Base-by-base conservation (phyloP, 2,113 vertebrate genomes). In the Pyxicephalus adspersus region DNA sequence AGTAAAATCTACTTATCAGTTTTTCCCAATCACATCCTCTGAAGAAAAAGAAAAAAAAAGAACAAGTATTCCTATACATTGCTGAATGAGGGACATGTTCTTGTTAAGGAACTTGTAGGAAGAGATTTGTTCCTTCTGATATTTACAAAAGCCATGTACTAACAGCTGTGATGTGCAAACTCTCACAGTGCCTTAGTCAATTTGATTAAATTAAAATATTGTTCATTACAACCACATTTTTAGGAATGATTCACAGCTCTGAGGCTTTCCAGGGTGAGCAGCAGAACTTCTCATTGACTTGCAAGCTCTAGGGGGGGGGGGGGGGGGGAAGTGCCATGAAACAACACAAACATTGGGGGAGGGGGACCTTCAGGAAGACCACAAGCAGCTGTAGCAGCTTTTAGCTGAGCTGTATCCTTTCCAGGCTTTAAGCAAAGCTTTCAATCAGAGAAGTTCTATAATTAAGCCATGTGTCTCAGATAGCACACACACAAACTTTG, bases 121-220 rank as follows among this genome's bases (percentile, higher is more conserved):
- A n/a, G n/a, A n/a, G n/a, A n/a, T n/a, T n/a, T n/a, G n/a, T n/a
- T n/a, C n/a, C n/a, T n/a, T n/a, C n/a, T n/a, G n/a, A 45, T 5
- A 45, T 13, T 13, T 45, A 45, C 11, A 45, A 45, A 45, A 50
- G 1, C 3, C 20, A 4, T 11, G 55, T 38, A 22, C 38, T 38
- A 16, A 18, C 5, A 45, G 16, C 73, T 23, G 0, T 45, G 31
- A 38, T 61, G 6, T 60, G 29, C 22, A 50, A 11, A 23, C 19
- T 22, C 63, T 64, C 22, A 34, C 20, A 52, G 52, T 15, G 52
- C 29, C n/a, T 34, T 8, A 8, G 72, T 5, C 63, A 79, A 67
- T 68, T 72, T 71, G 83, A 60, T n/a, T 9, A 63, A 76, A 76
- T 76, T 76, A 76, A 45, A 26, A 25, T 16, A 25, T 22, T 9